Percentiles rank a stretch among this genome's conserved stretches.
phyloP scores from a whole-genome alignment of 2,113 vertebrate genomes.

The Murina feae region DNA sequence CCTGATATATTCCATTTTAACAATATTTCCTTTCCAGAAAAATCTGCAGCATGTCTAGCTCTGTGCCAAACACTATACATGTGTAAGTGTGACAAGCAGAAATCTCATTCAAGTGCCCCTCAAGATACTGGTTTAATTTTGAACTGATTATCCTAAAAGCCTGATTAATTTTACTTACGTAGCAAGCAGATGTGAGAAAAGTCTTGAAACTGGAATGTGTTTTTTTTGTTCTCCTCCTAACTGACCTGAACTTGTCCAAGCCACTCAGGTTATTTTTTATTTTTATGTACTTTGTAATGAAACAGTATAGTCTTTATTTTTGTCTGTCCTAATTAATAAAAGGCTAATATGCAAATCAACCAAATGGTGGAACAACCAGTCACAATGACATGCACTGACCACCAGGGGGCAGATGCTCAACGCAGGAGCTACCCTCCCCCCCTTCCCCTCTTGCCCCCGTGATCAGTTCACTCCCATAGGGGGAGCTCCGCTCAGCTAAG shows the following conservation, averaged over 20 bases:
- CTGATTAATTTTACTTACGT: slow-evolving; percentile 2
- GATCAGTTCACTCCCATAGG: no score
- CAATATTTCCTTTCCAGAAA: slow-evolving; percentile 1
- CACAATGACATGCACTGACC: no score
- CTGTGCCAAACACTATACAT: not conserved
- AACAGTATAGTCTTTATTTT: not conserved
- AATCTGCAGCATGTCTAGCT: not conserved
- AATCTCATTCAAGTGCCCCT: not conserved
- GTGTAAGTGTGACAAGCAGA: not conserved
- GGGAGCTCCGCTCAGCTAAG: no score
- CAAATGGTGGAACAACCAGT: no score
- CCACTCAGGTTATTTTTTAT: slow-evolving; percentile 13
- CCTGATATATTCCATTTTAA: not conserved
- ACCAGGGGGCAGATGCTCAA: no score
- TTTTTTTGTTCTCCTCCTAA: slow-evolving; percentile 24
- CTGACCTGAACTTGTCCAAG: slow-evolving; percentile 1
- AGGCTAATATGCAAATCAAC: no score
- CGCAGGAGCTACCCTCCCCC: no score
- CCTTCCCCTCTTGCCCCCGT: no score
- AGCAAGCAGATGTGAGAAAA: not conserved
- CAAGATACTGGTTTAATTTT: slow-evolving; percentile 46
- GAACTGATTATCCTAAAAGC: not conserved
- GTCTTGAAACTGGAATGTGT: not conserved
- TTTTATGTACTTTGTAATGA: slow-evolving; percentile 16
- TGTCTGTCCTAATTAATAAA: not conserved